A percentile compares a stretch with the other conserved stretches of the same genome.
Evolutionary conservation across 2,797 vertebrate genomes (phyloP).

Genomic region (Mus caroli): DNA sequence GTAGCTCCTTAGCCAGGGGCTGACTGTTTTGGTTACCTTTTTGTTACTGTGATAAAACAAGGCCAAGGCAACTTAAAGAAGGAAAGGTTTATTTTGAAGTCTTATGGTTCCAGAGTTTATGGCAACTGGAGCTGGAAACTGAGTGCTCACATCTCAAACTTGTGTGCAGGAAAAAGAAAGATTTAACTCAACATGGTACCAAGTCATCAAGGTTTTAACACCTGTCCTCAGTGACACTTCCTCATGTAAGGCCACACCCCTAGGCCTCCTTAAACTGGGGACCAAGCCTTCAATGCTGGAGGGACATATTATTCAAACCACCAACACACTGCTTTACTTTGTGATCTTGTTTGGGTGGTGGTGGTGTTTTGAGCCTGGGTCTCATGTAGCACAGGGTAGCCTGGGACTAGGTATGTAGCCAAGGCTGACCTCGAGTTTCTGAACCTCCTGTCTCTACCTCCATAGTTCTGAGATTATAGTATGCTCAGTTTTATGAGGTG

Average conservation of each 20-base stretch:
- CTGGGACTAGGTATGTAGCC: background rate
- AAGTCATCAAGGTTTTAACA: background rate
- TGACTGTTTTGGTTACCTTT: background rate
- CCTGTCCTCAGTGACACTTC: background rate
- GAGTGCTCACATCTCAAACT: background rate
- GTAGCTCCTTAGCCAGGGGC: background rate
- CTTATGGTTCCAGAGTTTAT: background rate
- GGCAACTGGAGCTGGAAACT: background rate
- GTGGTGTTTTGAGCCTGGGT: background rate
- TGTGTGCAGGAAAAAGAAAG: background rate
- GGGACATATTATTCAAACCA: background rate
- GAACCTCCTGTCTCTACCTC: background rate
- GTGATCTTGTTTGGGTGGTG: background rate
- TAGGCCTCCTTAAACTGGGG: background rate
- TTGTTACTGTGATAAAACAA: background rate
- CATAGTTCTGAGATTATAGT: background rate
- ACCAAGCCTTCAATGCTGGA: background rate
- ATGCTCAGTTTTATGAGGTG: background rate
- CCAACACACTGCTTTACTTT: background rate
- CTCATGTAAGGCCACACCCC: too few relatives aligned
- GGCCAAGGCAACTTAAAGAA: background rate
- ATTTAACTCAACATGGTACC: background rate
- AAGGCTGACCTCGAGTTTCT: background rate
- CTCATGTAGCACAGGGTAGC: background rate
- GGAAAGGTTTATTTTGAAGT: background rate